Evolutionary conservation across 1,140 invertebrate species (phyloP).

Genomic region (Eupristina koningsbergeri): DNA sequence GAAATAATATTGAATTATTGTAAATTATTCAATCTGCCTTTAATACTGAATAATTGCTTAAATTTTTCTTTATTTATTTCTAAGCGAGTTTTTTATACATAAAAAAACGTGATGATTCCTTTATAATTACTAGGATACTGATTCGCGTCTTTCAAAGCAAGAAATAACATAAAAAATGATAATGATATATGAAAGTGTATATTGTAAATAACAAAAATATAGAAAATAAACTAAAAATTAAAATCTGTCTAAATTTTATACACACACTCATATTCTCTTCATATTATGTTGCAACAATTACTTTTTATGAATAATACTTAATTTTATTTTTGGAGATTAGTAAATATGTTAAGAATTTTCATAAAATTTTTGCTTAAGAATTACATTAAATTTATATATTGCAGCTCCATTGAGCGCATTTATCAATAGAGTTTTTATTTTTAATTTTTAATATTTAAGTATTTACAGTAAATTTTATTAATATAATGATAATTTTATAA

Average conservation of each 20-base stretch:
- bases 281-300: neutral
- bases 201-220: conserved; percentile 54
- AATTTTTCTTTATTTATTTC: conserved; percentile 46
- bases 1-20: conserved; percentile 37
- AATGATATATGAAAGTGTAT: conserved; percentile 49
- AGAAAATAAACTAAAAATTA: conserved; percentile 47
- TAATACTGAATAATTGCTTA: conserved; percentile 46
- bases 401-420: too few species aligned
- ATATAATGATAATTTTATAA: too few species aligned
- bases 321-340: neutral
- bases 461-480: too few species aligned
- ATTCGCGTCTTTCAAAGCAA: conserved; percentile 46
- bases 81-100: conserved; percentile 30
- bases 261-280: neutral
- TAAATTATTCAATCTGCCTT: conserved; percentile 44
- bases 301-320: too few species aligned
- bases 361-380: too few species aligned
- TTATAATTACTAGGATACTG: conserved; percentile 42
- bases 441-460: too few species aligned
- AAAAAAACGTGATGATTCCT: conserved; percentile 34
- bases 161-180: conserved; percentile 31
- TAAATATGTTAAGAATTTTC: too few species aligned
- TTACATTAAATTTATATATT: too few species aligned
- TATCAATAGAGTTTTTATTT: too few species aligned
- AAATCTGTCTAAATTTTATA: conserved; percentile 16